Evolutionary conservation across 2,113 vertebrate species (phyloP).

Genomic region (Chroicocephalus ridibundus): DNA sequence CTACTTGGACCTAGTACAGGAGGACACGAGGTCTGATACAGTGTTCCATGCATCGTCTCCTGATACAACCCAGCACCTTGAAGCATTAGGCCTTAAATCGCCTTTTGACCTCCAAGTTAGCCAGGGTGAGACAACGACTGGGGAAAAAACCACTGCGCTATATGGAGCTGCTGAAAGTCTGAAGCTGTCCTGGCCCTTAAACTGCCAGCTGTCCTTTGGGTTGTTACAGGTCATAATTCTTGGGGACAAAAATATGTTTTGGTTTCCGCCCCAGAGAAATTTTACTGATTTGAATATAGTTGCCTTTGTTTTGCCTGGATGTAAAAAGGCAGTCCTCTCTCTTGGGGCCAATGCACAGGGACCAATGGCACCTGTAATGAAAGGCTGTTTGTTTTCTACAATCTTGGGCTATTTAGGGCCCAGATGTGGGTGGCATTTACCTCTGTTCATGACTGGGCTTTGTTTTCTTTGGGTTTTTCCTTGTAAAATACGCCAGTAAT

Average conservation of each 20-base stretch:
- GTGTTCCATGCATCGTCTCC: background rate
- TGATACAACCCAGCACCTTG: background rate
- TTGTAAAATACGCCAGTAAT: background rate
- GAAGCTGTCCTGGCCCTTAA: background rate
- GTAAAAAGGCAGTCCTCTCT: background rate
- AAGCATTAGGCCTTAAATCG: background rate
- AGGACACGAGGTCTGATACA: background rate
- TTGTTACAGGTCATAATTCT: background rate
- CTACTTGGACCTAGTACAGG: background rate
- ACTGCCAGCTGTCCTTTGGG: background rate
- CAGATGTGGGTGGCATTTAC: background rate
- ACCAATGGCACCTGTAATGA: background rate
- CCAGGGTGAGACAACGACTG: background rate
- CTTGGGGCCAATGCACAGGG: background rate
- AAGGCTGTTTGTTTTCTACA: background rate
- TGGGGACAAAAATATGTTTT: background rate
- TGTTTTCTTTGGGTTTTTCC: background rate
- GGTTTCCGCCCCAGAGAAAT: background rate
- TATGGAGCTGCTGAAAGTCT: background rate
- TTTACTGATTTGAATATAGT: background rate
- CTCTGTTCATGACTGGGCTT: background rate
- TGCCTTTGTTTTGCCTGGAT: background rate
- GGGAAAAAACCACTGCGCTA: accelerated
- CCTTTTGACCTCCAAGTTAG: background rate
- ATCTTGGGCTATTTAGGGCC: background rate